Evolutionary conservation across 1,140 invertebrate genomes (phyloP).

Genomic region (Eupeodes corollae): DNA sequence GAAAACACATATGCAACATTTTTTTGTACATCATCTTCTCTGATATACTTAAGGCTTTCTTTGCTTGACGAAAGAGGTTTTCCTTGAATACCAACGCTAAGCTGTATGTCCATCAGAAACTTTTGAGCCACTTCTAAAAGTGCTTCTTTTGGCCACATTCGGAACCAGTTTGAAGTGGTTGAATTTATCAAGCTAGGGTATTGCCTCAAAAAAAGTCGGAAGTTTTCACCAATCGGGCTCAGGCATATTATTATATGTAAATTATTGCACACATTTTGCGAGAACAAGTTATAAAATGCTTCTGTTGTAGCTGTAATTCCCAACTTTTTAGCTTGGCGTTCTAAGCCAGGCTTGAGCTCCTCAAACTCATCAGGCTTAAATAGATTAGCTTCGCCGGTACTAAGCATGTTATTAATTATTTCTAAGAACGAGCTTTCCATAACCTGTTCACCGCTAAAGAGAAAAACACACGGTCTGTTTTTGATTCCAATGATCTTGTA

Average conservation of each 20-base stretch:
- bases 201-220: constrained; percentile 66
- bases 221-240: constrained; percentile 71
- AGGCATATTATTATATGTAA: constrained; percentile 74
- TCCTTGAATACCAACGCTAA: constrained; percentile 52
- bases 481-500: constrained; percentile 62
- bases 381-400: constrained; percentile 72
- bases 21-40: constrained; percentile 48
- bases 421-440: constrained; percentile 73
- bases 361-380: constrained; percentile 77
- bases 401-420: constrained; percentile 77
- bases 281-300: constrained; percentile 58
- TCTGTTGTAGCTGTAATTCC: constrained; percentile 54
- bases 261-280: constrained; percentile 62
- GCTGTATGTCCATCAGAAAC: constrained; percentile 54
- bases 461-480: constrained; percentile 60
- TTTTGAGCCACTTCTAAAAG: constrained; percentile 68
- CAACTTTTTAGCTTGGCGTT: constrained; percentile 51
- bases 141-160: constrained; percentile 77
- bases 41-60: constrained; percentile 40
- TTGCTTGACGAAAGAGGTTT: constrained; percentile 36
- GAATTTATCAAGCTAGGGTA: constrained; percentile 76
- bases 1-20: constrained; percentile 61
- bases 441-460: constrained; percentile 74
- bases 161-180: constrained; percentile 81
- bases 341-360: constrained; percentile 60